These are phyloP conservation scores for Baronia brevicornis DNA, from an alignment of 2,888 invertebrate genomes.

Conservation along the genomic window DNA sequence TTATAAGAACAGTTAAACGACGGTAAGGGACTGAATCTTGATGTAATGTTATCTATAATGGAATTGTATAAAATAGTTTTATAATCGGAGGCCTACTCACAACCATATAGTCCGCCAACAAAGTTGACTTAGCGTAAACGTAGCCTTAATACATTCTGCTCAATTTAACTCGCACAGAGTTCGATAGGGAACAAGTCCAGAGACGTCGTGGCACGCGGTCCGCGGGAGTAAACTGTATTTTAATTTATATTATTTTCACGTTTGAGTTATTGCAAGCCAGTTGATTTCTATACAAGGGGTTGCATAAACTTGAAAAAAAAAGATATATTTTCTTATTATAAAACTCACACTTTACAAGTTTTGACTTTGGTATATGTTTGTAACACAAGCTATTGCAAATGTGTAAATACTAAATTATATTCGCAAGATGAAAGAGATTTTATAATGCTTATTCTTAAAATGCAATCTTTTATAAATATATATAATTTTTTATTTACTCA, in stretches of 20 bases:
- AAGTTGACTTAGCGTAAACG: slow-evolving; percentile 65
- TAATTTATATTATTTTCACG: no score
- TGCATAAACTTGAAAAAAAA: no score
- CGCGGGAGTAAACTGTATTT: slow-evolving; percentile 44
- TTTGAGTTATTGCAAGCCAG: no score
- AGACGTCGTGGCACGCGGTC: slow-evolving; percentile 33
- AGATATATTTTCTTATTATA: no score
- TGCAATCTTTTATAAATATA: no score
- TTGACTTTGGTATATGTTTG: no score
- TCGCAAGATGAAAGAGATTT: no score
- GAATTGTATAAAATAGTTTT: slow-evolving; percentile 65
- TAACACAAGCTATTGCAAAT: no score
- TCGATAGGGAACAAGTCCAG: slow-evolving; percentile 47
- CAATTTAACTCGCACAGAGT: slow-evolving; percentile 61
- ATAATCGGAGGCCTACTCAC: slow-evolving; percentile 62
- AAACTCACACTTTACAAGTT: no score
- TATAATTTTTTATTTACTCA: slow-evolving; percentile 20
- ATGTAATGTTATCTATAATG: slow-evolving; percentile 66
- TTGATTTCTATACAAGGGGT: no score
- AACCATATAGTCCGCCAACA: slow-evolving; percentile 58
- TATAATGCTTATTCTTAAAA: no score
- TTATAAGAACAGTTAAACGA: slow-evolving; percentile 60
- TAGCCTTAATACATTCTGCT: slow-evolving; percentile 67
- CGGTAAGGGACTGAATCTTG: slow-evolving; percentile 67
- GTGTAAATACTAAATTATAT: no score